phyloP scores from a whole-genome alignment of 2,888 invertebrate species.

The Leptopilina drosophilae region DNA sequence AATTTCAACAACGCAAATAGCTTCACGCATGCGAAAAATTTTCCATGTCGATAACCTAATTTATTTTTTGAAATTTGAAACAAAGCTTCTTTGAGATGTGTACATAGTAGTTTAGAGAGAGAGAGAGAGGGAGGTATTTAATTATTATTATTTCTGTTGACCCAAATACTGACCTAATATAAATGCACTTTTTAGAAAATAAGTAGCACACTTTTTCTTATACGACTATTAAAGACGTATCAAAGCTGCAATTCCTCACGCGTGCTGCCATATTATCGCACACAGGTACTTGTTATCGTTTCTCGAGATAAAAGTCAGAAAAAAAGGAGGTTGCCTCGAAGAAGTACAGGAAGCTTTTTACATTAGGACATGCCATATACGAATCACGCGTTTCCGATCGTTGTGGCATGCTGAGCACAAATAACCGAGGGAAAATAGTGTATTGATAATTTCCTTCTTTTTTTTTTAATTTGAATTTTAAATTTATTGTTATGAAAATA shows the following conservation, averaged over 20 bases:
- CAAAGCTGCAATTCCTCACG: conserved; percentile 36
- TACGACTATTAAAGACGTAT: conserved; percentile 35
- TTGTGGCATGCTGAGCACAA: conserved; percentile 14
- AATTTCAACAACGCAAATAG: conserved; percentile 2
- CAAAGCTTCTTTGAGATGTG: neutral
- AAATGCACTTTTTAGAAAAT: conserved; percentile 41
- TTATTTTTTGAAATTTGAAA: neutral
- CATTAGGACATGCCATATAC: conserved; percentile 36
- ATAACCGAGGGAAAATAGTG: conserved; percentile 26
- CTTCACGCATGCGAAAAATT: conserved; percentile 28
- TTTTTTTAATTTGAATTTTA: conserved; percentile 17
- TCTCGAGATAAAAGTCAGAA: conserved; percentile 32
- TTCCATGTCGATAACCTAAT: conserved; percentile 31
- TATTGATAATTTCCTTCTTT: conserved; percentile 5
- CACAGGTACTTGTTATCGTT: conserved; percentile 30
- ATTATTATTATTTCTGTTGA: conserved; percentile 56
- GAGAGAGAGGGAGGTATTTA: conserved; percentile 34
- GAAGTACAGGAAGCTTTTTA: conserved; percentile 25
- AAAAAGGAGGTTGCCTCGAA: conserved; percentile 31
- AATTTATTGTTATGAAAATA: conserved; percentile 1
- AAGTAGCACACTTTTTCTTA: conserved; percentile 51
- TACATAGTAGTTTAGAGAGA: neutral
- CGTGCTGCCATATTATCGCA: conserved; percentile 33
- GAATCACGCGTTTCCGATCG: conserved; percentile 41
- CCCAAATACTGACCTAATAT: conserved; percentile 51